Conservation (phyloP, 1,140 invertebrate genomes). For the Zeugodacus cucurbitae region DNA sequence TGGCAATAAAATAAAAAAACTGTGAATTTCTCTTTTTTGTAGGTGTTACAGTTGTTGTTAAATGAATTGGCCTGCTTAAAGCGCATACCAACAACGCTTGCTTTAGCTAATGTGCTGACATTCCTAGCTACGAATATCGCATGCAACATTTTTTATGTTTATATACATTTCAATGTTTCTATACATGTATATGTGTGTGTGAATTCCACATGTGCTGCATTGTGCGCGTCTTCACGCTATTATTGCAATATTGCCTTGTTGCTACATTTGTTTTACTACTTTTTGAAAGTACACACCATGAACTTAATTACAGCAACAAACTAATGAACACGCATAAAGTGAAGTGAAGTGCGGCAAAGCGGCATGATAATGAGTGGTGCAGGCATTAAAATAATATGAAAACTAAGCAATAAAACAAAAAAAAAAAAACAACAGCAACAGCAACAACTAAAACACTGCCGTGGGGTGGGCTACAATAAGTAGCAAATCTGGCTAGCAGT, state of each 20-base stretch:
- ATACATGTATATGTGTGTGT: neutral
- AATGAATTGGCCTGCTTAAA: neutral
- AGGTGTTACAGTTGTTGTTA: neutral
- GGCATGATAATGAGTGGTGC: neutral
- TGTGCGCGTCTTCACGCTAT: constrained; percentile 1
- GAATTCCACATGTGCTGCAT: neutral
- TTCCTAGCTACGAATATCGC: neutral
- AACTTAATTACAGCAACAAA: constrained; percentile 56
- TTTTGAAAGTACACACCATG: constrained; percentile 48
- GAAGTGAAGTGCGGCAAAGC: constrained; percentile 30
- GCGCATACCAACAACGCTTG: neutral
- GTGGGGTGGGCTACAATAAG: too few relatives aligned
- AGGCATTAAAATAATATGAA: too few relatives aligned
- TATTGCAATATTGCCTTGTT: neutral
- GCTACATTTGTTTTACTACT: neutral
- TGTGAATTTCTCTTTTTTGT: constrained; percentile 33
- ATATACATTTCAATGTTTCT: neutral
- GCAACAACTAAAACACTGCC: too few relatives aligned
- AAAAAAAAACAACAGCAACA: too few relatives aligned
- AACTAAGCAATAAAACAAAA: too few relatives aligned
- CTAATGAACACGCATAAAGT: neutral
- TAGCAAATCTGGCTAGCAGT: too few relatives aligned
- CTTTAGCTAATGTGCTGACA: neutral
- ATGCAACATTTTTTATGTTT: too few relatives aligned
- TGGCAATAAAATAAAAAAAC: constrained; percentile 29